Percentiles rank a stretch among this genome's conserved stretches.
Conservation (phyloP, 2,888 invertebrate species). For the Junonia oenone region DNA sequence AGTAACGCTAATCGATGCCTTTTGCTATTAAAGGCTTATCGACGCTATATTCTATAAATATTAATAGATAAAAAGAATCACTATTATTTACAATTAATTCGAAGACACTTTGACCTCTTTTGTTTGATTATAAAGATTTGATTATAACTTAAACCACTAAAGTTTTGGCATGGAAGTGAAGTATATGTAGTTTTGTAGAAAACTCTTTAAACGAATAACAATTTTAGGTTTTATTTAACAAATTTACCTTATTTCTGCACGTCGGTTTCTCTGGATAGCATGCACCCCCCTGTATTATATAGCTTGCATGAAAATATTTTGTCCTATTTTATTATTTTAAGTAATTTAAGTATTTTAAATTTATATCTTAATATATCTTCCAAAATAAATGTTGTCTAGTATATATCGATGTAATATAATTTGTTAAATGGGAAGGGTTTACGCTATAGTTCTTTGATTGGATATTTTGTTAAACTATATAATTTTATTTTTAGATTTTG, state of each 20-base stretch:
- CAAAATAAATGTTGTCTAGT: constrained; percentile 77
- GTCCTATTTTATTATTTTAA: constrained; percentile 41
- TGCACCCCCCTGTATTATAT: constrained; percentile 61
- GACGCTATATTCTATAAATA: no score
- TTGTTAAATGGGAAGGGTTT: constrained; percentile 22
- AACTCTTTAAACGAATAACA: constrained; percentile 34
- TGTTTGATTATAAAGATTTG: no score
- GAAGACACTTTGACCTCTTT: background rate
- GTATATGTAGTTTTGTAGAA: constrained; percentile 28
- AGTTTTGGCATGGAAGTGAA: constrained; percentile 28
- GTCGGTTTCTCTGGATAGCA: constrained; percentile 47
- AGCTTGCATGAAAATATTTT: constrained; percentile 73
- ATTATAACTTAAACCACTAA: constrained; percentile 3
- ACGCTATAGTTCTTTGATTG: constrained; percentile 14
- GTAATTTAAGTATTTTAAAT: constrained; percentile 46
- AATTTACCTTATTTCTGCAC: constrained; percentile 43
- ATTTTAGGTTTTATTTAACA: constrained; percentile 24
- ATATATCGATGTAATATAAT: constrained; percentile 41
- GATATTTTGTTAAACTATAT: constrained; percentile 15
- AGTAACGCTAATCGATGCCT: no score
- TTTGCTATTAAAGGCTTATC: no score
- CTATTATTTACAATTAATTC: background rate
- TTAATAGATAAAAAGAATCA: no score
- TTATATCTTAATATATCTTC: constrained; percentile 57
- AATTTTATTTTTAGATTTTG: constrained; percentile 20